Evolutionary conservation across 2,797 vertebrate genomes (phyloP).

Genomic region (Amblyraja radiata): DNA sequence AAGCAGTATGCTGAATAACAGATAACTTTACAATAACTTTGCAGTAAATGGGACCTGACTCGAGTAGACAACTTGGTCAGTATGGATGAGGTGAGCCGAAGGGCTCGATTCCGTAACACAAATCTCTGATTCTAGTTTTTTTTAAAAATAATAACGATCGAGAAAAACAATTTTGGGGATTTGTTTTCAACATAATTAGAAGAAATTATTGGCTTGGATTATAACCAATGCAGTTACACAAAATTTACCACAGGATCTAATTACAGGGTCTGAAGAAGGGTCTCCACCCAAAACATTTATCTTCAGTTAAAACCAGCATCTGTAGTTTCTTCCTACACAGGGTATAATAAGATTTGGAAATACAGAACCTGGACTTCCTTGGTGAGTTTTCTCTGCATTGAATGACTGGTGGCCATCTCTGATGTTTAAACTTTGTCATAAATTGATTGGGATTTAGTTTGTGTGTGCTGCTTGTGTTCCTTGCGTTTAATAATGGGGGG

Average conservation of each 20-base stretch:
- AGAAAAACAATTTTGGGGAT: not conserved
- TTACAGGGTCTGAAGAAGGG: too few species aligned
- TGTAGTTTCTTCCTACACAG: too few species aligned
- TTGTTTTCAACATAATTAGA: not conserved
- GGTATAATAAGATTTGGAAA: not conserved
- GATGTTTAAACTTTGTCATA: not conserved
- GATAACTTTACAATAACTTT: too few species aligned
- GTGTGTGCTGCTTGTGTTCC: not conserved
- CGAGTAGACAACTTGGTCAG: too few species aligned
- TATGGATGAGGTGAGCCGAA: too few species aligned
- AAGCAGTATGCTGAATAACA: not conserved
- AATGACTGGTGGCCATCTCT: not conserved
- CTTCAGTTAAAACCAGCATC: too few species aligned
- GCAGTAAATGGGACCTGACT: too few species aligned
- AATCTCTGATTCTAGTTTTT: too few species aligned
- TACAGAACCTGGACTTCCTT: not conserved
- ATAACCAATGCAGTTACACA: not conserved
- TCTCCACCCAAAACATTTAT: too few species aligned
- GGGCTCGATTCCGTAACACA: too few species aligned
- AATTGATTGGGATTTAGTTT: not conserved
- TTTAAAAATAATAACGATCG: not conserved
- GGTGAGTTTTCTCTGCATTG: not conserved
- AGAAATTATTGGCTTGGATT: not conserved
- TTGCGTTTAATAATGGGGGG: not conserved
- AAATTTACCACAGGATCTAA: not conserved